Evolutionary conservation across 2,797 vertebrate species (phyloP).

Genomic region (Paguma larvata): DNA sequence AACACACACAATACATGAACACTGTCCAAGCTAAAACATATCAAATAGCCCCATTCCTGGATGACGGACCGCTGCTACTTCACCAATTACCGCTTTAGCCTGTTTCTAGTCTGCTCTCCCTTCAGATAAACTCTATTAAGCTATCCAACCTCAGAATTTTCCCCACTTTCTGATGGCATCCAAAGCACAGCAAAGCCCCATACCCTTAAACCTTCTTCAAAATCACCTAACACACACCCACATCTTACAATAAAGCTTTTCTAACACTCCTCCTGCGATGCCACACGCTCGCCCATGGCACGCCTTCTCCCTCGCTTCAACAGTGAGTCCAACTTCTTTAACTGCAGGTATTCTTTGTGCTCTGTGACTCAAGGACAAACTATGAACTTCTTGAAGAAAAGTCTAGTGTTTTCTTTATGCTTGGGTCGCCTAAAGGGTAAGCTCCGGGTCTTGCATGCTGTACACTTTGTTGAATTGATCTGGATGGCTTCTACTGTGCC

Average conservation of each 20-base stretch:
- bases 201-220: background rate
- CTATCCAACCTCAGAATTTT: background rate
- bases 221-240: background rate
- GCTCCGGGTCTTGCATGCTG: background rate
- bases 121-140: conserved; percentile 34
- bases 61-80: background rate
- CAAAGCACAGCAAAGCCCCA: background rate
- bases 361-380: background rate
- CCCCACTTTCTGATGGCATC: background rate
- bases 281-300: background rate
- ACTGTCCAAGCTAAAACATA: background rate
- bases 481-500: background rate
- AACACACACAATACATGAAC: conserved; percentile 35
- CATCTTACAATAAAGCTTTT: background rate
- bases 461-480: background rate
- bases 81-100: background rate
- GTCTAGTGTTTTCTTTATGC: background rate
- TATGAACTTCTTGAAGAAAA: conserved; percentile 7
- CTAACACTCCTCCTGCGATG: background rate
- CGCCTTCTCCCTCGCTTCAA: background rate
- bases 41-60: background rate
- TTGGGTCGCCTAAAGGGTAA: background rate
- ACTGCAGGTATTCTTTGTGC: background rate
- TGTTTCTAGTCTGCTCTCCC: background rate
- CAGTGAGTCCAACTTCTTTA: background rate